Percentiles rank a stretch among this genome's conserved stretches.
These are phyloP conservation scores for Diplolepis rosae DNA, from an alignment of 2,888 invertebrate genomes.

Conservation along the genomic window DNA sequence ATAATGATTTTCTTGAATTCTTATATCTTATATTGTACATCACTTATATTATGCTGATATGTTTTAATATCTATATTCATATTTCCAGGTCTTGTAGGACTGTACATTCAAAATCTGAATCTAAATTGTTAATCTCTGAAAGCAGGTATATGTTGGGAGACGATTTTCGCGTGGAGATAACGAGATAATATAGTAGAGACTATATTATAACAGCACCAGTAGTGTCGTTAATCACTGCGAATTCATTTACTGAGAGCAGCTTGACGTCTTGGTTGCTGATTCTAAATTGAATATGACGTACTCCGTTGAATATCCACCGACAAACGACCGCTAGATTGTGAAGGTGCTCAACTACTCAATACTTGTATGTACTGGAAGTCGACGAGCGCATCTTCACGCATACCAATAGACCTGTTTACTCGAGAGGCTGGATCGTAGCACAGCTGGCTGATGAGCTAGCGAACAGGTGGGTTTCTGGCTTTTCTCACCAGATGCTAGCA, in stretches of 20 bases:
- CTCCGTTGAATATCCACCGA: slow-evolving; percentile 25
- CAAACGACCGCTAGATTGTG: slow-evolving; percentile 29
- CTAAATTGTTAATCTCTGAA: slow-evolving; percentile 23
- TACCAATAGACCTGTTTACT: slow-evolving; percentile 47
- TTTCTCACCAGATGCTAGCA: slow-evolving; percentile 56
- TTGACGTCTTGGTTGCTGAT: slow-evolving; percentile 28
- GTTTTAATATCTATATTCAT: too few relatives aligned
- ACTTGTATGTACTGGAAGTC: slow-evolving; percentile 7
- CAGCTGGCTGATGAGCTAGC: slow-evolving; percentile 57
- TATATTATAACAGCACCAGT: slow-evolving; percentile 21
- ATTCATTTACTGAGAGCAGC: slow-evolving; percentile 27
- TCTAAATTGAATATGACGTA: slow-evolving; percentile 32
- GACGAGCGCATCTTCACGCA: slow-evolving; percentile 30
- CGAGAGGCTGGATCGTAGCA: slow-evolving; percentile 41
- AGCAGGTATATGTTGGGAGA: slow-evolving; percentile 13
- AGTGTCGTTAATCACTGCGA: slow-evolving; percentile 21
- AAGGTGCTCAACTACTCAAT: slow-evolving; percentile 26
- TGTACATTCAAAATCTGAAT: too few relatives aligned
- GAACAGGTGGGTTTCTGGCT: slow-evolving; percentile 57
- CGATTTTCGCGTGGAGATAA: slow-evolving; percentile 16
- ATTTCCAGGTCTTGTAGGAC: too few relatives aligned
- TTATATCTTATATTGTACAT: too few relatives aligned
- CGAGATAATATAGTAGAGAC: background rate
- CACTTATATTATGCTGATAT: too few relatives aligned
- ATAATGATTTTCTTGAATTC: too few relatives aligned